Percentiles rank a stretch among this genome's conserved stretches.
Conservation (phyloP, 1,140 invertebrate species). For the Drosophila tani region DNA sequence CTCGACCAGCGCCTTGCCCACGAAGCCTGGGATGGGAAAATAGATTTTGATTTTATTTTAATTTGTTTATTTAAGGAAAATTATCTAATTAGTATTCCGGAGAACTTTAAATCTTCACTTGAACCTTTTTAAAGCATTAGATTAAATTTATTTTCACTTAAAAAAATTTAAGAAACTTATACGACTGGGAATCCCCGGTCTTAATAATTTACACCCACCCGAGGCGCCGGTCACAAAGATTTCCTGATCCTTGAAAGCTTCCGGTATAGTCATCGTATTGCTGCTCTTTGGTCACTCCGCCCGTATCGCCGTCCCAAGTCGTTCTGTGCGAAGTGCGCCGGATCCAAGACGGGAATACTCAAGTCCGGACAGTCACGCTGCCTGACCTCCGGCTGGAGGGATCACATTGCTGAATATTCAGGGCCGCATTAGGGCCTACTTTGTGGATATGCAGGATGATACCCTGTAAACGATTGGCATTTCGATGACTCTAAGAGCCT, state of each 20-base stretch:
- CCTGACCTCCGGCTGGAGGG: conserved; percentile 4
- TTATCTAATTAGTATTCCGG: too few relatives aligned
- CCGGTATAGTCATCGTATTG: conserved; percentile 78
- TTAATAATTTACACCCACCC: conserved; percentile 48
- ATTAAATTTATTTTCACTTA: too few relatives aligned
- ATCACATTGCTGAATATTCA: conserved; percentile 64
- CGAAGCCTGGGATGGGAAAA: conserved; percentile 87
- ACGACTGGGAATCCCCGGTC: background rate
- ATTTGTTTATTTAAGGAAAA: background rate
- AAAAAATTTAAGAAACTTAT: too few relatives aligned
- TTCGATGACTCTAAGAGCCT: too few relatives aligned
- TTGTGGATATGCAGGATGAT: background rate
- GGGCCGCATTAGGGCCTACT: background rate
- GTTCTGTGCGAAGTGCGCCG: conserved; percentile 36
- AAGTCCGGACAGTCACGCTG: conserved; percentile 15
- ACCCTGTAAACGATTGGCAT: background rate
- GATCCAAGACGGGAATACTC: conserved; percentile 18
- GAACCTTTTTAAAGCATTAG: too few relatives aligned
- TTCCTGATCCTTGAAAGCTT: conserved; percentile 87
- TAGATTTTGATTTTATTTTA: background rate
- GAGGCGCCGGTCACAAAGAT: conserved; percentile 91
- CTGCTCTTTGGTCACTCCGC: conserved; percentile 4
- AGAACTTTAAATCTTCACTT: too few relatives aligned
- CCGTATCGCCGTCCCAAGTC: conserved; percentile 38
- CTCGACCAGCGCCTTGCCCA: conserved; percentile 95